Evolutionary conservation across 1,140 invertebrate species (phyloP), one percentile per base, ranked within the genome.

Genomic region (Drosophila sproati): DNA sequence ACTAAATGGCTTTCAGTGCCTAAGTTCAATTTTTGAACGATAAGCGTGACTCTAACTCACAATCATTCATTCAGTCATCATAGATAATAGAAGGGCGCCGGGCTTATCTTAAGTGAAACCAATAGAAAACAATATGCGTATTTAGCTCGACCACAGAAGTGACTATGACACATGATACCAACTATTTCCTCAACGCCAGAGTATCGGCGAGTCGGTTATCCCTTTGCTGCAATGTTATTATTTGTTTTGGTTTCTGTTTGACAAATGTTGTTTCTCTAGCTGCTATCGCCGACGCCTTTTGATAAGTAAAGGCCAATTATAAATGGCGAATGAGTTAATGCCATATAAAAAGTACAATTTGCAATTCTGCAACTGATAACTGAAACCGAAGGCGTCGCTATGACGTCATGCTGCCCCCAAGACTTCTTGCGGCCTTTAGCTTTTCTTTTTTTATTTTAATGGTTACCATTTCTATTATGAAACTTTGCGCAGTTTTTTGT

Each of bases 241-340:
- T 54, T 47, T 47, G 10, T 48, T 59, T 59, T 37, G 8, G n/a
- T 41, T 39, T 37, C 3, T 39, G 20, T 52, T 52, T 59, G 20
- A 50, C 52, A 67, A 56, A 35, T 70, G 56, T 61, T 10, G 10
- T 39, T 43, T 20, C 31, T 8, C 43, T 10, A 7, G n/a, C 35
- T 60, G 57, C 29, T 69, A 70, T 62, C 57, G 47, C n/a, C 12
- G 34, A 45, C 31, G 67, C 10, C 20, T 28, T 64, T 39, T 64
- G 68, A 71, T 71, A 71, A 71, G 51, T 64, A 12, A 55, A 56
- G 39, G n/a, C 51, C 69, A 41, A 35, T 12, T 31, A 51, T 64
- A 45, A 54, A 54, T 43, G 20, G 35, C 62, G 12, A 51, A 57
- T 64, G 66, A 55, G 72, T 7, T 69, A 69, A 74, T 69, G 51